These are phyloP conservation scores for Zophobas morio DNA, from an alignment of 1,140 invertebrate genomes.

Conservation along the genomic window DNA sequence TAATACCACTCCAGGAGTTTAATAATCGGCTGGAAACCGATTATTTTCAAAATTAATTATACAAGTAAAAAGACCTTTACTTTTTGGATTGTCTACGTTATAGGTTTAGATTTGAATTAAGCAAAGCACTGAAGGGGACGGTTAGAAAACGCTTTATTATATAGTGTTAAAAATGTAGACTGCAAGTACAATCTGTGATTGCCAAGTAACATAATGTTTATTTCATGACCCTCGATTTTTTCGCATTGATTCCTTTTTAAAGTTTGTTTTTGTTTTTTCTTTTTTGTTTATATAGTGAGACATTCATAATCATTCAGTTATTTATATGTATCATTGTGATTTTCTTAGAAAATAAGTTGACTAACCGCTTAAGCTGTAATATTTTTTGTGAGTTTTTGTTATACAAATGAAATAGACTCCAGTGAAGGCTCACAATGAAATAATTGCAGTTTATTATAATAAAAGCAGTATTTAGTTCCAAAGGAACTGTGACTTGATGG, in stretches of 20 bases:
- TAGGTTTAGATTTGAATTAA: conserved; percentile 18
- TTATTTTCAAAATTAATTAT: neutral
- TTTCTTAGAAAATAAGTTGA: conserved; percentile 39
- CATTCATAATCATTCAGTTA: conserved; percentile 40
- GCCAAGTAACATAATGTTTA: conserved; percentile 25
- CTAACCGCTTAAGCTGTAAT: conserved; percentile 25
- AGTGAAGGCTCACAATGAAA: conserved; percentile 12
- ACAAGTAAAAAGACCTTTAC: neutral
- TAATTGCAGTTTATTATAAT: conserved; percentile 15
- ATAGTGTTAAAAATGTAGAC: conserved; percentile 45
- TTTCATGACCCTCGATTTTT: conserved; percentile 31
- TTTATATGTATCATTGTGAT: conserved; percentile 48
- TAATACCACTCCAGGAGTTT: neutral
- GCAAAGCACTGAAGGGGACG: conserved; percentile 36
- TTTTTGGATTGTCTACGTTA: conserved; percentile 21
- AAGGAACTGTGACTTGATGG: conserved; percentile 50
- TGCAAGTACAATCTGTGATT: conserved; percentile 49
- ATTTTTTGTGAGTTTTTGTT: conserved; percentile 28
- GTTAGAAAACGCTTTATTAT: conserved; percentile 42
- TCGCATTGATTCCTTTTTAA: conserved; percentile 17
- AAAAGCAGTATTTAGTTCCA: conserved; percentile 45
- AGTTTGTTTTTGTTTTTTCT: neutral
- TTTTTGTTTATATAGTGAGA: conserved; percentile 47
- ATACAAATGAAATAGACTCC: conserved; percentile 3
- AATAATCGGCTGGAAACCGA: conserved; percentile 44